Evolutionary conservation across 2,113 vertebrate species (phyloP), one percentile per base, ranked within the genome.

Genomic region (Cygnus atratus): DNA sequence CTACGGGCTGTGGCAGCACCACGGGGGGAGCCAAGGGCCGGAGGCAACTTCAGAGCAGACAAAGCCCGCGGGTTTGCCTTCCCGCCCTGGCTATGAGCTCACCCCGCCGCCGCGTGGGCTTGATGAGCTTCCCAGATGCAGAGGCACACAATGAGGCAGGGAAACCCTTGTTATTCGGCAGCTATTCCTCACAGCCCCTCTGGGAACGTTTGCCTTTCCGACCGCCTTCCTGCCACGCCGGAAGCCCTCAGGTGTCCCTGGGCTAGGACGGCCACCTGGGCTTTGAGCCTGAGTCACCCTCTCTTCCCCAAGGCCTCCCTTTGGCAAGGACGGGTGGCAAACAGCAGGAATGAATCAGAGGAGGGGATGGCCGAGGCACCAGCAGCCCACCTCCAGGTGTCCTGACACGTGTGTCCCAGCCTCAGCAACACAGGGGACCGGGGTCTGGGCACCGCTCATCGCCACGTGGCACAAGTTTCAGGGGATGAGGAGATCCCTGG

Each of bases 61-160:
- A 93, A 92, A 88, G 88, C 63, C 73, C 44, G 54, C 19, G 46
- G 48, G 24, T 87, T 94, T 67, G n/a, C 87, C 88, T 90, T 90
- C 88, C 84, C 61, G 71, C 39, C 75, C 88, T 96, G 65, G 68
- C 55, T 82, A 58, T 97, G 97, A 97, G 85, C 76, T 97, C 93
- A 97, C 70, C 66, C 44, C 50, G 48, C 67, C 0, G 3, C 7
- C 0, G 3, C 7, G 2, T 57, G 79, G 79, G 72, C 83, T 95
- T 97, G 95, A 97, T 97, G 96, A 97, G 87, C 74, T 97, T 97
- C 95, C 75, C 97, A 97, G 92, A 94, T 87, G 92, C 5, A 0
- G 31, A 84, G 80, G 75, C 85, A 95, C 90, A 97, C 96, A 97
- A 97, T 97, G 86, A 35, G 16, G 88, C 90, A 95, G 97, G 97